These are phyloP conservation scores for Enteromius fasciolatus DNA, from an alignment of 2,797 vertebrate species.

Conservation along the genomic window DNA sequence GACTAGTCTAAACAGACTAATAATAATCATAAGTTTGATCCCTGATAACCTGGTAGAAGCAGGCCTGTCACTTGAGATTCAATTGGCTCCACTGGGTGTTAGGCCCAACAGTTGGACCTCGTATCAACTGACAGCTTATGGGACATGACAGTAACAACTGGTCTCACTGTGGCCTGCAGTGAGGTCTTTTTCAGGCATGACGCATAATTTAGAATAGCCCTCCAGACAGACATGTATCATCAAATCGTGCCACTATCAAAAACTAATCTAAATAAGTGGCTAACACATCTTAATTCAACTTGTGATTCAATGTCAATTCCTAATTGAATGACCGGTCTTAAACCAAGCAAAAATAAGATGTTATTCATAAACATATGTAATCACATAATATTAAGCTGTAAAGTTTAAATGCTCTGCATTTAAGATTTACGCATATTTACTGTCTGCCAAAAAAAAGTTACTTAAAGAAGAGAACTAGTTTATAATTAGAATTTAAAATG, in stretches of 20 bases:
- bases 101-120: conserved; percentile 51
- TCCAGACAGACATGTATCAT: conserved; percentile 6
- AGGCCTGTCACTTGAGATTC: conserved; percentile 58
- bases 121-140: conserved; percentile 66
- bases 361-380: background rate
- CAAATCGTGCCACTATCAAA: background rate
- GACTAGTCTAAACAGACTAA: conserved; percentile 32
- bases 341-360: background rate
- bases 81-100: conserved; percentile 49
- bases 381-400: background rate
- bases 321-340: background rate
- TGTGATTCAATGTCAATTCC: background rate
- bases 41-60: conserved; percentile 54
- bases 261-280: background rate
- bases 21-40: conserved; percentile 39
- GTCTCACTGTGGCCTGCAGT: conserved; percentile 41
- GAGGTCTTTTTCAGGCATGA: conserved; percentile 21
- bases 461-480: background rate
- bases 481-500: conserved; percentile 45
- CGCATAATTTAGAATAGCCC: conserved; percentile 44
- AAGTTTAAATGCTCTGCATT: background rate
- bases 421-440: background rate
- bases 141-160: conserved; percentile 75
- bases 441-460: background rate
- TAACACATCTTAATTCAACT: background rate